Evolutionary conservation across 37 sponge, comb jelly and placozoan genomes (phyloP).

Genomic region (Amphimedon queenslandica): DNA sequence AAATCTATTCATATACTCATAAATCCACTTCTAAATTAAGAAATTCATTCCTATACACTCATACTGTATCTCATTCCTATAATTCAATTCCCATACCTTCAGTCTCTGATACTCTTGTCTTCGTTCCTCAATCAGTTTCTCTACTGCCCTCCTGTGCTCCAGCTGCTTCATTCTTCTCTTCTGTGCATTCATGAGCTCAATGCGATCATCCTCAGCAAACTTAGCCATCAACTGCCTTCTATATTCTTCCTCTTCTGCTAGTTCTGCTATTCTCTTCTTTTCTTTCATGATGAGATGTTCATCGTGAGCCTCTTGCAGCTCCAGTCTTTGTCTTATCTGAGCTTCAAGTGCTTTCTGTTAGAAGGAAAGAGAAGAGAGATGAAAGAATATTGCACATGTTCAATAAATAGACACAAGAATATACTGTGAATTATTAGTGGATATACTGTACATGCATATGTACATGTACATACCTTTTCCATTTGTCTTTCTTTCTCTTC

Average conservation of each 20-base stretch:
- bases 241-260: constrained; percentile 84
- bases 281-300: constrained; percentile 74
- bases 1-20: too few species aligned
- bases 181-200: constrained; percentile 97
- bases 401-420: too few species aligned
- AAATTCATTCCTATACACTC: too few species aligned
- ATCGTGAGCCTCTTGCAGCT: constrained; percentile 79
- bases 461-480: constrained; percentile 59
- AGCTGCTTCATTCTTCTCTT: constrained; percentile 95
- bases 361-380: background rate
- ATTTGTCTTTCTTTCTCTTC: constrained; percentile 83
- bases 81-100: too few species aligned
- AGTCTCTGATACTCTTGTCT: constrained; percentile 64
- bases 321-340: constrained; percentile 82
- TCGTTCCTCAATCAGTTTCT: constrained; percentile 84
- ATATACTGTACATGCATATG: background rate
- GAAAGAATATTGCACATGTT: background rate
- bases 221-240: constrained; percentile 95
- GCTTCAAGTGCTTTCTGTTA: constrained; percentile 41
- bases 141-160: constrained; percentile 93
- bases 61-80: too few species aligned
- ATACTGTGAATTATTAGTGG: too few species aligned
- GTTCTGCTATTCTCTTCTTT: constrained; percentile 48
- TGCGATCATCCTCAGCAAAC: constrained; percentile 95
- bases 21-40: too few species aligned